These are phyloP conservation scores for Sceloporus tristichus DNA, from an alignment of 2,113 vertebrate species.

Conservation along the genomic window DNA sequence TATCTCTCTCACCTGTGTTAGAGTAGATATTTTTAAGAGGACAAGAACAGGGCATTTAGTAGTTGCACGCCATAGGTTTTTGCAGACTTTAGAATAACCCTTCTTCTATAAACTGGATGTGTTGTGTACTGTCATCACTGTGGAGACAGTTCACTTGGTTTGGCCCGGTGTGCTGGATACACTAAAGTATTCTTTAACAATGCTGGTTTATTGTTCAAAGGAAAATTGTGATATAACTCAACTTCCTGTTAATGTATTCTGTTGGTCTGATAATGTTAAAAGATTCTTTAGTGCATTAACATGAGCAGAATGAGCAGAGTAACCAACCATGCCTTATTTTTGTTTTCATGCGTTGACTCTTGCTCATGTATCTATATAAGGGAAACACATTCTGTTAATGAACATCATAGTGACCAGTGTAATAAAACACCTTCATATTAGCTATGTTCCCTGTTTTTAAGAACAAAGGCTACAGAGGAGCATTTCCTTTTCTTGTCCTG, in stretches of 20 bases:
- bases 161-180: neutral
- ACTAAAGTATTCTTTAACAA: neutral
- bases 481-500: neutral
- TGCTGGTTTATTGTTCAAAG: neutral
- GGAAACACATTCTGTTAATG: neutral
- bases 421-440: neutral
- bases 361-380: neutral
- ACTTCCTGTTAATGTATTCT: neutral
- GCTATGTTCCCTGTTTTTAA: neutral
- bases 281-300: neutral
- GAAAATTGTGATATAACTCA: neutral
- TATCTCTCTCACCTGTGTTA: neutral
- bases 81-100: neutral
- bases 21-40: neutral
- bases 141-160: neutral
- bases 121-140: neutral
- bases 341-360: neutral
- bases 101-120: neutral
- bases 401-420: neutral
- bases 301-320: neutral
- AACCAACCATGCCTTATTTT: neutral
- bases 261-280: neutral
- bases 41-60: neutral
- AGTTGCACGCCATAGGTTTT: neutral
- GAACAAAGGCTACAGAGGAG: neutral